phyloP scores from a whole-genome alignment of 2,888 invertebrate species.

The Megastigmus dorsalis region DNA sequence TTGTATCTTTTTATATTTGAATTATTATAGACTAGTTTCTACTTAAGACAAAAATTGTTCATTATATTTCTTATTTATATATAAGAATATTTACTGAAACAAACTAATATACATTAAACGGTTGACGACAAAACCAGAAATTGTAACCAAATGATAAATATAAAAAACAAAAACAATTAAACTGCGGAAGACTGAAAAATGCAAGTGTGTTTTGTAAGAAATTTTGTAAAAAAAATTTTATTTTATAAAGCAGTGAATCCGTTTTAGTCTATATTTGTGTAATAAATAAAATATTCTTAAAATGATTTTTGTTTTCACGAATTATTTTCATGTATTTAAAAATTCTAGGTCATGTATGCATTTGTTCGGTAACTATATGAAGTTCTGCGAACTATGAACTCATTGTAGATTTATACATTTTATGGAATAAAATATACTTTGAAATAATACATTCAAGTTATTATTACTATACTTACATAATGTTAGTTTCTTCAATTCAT shows the following conservation, averaged over 20 bases:
- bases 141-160: neutral
- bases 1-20: constrained; percentile 2
- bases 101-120: neutral
- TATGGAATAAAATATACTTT: constrained; percentile 39
- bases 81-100: neutral
- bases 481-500: too few species aligned
- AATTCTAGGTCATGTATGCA: neutral
- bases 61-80: neutral
- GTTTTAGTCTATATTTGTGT: neutral
- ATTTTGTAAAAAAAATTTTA: too few species aligned
- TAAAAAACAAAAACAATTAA: neutral
- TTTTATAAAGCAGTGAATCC: too few species aligned
- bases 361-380: constrained; percentile 11
- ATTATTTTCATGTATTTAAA: constrained; percentile 10
- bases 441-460: constrained; percentile 3
- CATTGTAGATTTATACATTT: constrained; percentile 38
- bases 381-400: constrained; percentile 25
- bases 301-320: neutral
- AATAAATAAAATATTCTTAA: neutral
- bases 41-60: too few species aligned
- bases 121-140: neutral
- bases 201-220: too few species aligned
- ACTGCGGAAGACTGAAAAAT: neutral
- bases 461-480: too few species aligned
- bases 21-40: neutral